Base-by-base conservation (phyloP, 2,888 invertebrate genomes). In the Melieria picta region DNA sequence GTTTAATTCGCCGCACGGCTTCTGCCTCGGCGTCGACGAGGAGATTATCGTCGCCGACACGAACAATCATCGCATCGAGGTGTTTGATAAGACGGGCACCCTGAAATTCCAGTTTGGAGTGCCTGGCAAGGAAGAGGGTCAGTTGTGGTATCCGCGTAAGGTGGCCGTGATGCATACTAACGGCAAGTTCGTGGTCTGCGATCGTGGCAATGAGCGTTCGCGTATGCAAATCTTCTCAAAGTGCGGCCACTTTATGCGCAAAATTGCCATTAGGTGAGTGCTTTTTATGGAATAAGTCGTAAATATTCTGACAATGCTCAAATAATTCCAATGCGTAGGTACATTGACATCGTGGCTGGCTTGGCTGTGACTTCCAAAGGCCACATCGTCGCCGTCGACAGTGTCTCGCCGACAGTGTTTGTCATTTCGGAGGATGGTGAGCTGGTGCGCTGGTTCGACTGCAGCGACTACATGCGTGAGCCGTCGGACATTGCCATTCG, bases 151-250 rank as follows among this genome's bases (percentile, higher is more conserved):
- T 87, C 98, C 98, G 4, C 91, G 98, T 63, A 98, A 98, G 88
- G 97, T 98, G 65, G 97, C 97, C 7, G 94, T 96, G 3, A 95
- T 96, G 89, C 91, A 94, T 69, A 92, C 92, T 71, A 93, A 93
- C 67, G 95, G 95, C 55, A 95, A 95, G 85, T 95, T 95, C 86
- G 97, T 98, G n/a, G 96, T 98, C 4, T 98, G 98, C 86, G 98
- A 98, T 88, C 93, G 98, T 77, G 98, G 98, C 63, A 97, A 96
- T 82, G 98, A 98, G 85, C 91, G 98, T 69, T 97, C 97, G 1
- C 92, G 98, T 72, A 97, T 98, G 97, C 98, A 98, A 88, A 96
- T 98, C 79, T 98, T 98, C 85, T 97, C 96, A 57, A 96, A 95
- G 83, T 96, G 93, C 84, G 98, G 98, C 46, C 96, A 97, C 83